A percentile compares a stretch with the other conserved stretches of the same genome.
These are phyloP conservation scores for Agrilus biguttatus DNA, from an alignment of 2,888 invertebrate genomes.

Conservation along the genomic window DNA sequence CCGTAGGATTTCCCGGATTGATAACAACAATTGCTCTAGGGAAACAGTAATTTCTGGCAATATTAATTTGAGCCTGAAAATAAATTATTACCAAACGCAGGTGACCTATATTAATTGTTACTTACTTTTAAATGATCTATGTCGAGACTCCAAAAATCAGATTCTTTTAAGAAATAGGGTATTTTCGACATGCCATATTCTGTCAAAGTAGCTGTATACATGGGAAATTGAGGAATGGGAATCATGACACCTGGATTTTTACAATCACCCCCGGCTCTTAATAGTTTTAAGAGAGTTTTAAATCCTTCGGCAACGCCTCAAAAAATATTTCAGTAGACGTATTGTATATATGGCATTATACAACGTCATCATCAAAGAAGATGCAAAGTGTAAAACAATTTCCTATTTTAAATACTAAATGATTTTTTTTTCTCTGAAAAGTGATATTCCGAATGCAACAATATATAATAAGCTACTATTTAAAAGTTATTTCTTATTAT, in stretches of 20 bases:
- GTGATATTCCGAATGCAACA: too few species aligned
- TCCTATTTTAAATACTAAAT: too few species aligned
- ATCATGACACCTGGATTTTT: slow-evolving; percentile 49
- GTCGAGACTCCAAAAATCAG: slow-evolving; percentile 50
- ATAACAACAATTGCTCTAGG: slow-evolving; percentile 58
- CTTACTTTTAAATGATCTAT: slow-evolving; percentile 39
- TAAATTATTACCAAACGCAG: not conserved
- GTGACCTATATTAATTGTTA: not conserved
- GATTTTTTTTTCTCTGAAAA: too few species aligned
- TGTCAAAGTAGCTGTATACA: slow-evolving; percentile 57
- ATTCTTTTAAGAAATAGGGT: slow-evolving; percentile 57
- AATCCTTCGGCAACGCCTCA: slow-evolving; percentile 11
- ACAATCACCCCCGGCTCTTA: slow-evolving; percentile 21
- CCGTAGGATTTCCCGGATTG: slow-evolving; percentile 69
- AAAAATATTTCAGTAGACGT: too few species aligned
- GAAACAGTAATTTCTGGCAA: slow-evolving; percentile 36
- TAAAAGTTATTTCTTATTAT: too few species aligned
- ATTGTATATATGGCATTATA: too few species aligned
- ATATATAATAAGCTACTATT: too few species aligned
- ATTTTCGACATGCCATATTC: slow-evolving; percentile 52
- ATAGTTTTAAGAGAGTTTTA: slow-evolving; percentile 22
- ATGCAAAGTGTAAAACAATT: too few species aligned
- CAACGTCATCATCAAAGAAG: too few species aligned
- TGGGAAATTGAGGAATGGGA: slow-evolving; percentile 66
- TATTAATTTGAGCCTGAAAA: slow-evolving; percentile 28